These are phyloP conservation scores for Platycheirus rosarum DNA, from an alignment of 2,888 invertebrate species.

Conservation along the genomic window DNA sequence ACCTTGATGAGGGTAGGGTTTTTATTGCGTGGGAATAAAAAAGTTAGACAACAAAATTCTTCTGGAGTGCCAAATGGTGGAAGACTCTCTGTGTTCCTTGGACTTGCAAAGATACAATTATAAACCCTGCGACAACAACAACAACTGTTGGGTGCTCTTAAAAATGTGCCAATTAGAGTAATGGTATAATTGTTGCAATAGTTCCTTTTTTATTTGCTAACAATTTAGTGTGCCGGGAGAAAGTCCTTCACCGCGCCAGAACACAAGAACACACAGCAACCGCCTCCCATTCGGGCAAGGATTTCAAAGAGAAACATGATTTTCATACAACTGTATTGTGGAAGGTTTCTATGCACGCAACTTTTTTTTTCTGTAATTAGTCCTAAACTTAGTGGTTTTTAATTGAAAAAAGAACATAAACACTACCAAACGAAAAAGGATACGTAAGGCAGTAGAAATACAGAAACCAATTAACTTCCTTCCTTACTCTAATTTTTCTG, in stretches of 20 bases:
- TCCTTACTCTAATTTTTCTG: background rate
- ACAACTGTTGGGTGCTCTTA: slow-evolving; percentile 13
- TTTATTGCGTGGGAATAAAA: slow-evolving; percentile 42
- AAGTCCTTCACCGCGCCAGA: slow-evolving; percentile 25
- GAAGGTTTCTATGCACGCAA: background rate
- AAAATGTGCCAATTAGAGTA: slow-evolving; percentile 47
- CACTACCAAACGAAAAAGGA: too few relatives aligned
- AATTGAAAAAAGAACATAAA: slow-evolving; percentile 13
- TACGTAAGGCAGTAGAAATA: background rate
- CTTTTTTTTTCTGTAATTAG: slow-evolving; percentile 3
- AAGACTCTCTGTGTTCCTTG: too few relatives aligned
- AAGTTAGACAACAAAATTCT: background rate
- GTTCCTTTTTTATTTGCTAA: slow-evolving; percentile 17
- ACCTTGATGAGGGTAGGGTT: slow-evolving; percentile 19
- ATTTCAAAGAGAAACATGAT: slow-evolving; percentile 17
- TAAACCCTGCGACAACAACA: background rate
- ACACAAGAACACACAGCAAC: background rate
- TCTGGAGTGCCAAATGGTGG: too few relatives aligned
- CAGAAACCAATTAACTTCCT: too few relatives aligned
- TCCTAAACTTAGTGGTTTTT: background rate
- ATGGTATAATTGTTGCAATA: slow-evolving; percentile 37
- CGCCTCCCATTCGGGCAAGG: background rate
- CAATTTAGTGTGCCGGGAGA: slow-evolving; percentile 5
- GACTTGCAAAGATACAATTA: slow-evolving; percentile 3
- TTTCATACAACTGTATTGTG: background rate